Evolutionary conservation across 2,797 vertebrate genomes (phyloP), one percentile per base, ranked within the genome.

Genomic region (Gobionotothen gibberifrons): DNA sequence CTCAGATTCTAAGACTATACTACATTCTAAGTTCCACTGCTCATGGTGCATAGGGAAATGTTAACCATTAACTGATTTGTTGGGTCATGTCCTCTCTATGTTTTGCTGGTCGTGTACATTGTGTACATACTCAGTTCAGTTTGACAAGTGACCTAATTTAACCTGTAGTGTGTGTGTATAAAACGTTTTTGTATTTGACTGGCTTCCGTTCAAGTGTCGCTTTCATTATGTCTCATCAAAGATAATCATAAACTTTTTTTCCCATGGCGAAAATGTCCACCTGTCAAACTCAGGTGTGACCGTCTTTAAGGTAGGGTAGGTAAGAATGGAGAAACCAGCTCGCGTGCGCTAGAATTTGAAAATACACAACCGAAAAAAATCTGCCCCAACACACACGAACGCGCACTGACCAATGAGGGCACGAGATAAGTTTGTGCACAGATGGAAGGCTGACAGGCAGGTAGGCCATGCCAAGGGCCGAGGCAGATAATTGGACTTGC

Each of bases 51-150:
- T 54, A 40, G 40, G 53, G 17, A 21, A n/a, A 11, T 2, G 3
- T 53, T 49, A 29, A 61, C 40, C 57, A 53, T 58, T 4, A 19
- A 47, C 19, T 51, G 46, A 8, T 60, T 53, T 58, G 32, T 69
- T 51, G 10, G 46, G 2, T 42, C 55, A 57, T 21, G 55, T 42
- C 19, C 55, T 21, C n/a, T 19, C 6, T 13, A 16, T 42, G 19
- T 10, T 22, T 42, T 22, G 29, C 54, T 36, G 7, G 36, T 58
- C 56, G 16, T 43, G 21, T 43, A 14, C 19, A 22, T 43, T 29
- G 26, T 54, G 52, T 29, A 29, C 17, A 3, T 16, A 32, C 15
- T 16, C 19, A 22, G 19, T 55, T 39, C 9, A 55, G 9, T 10
- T 36, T 26, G 26, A 26, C 26, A 26, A 26, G 53, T 36, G 2